These are phyloP conservation scores for Coenobita brevimanus DNA, from an alignment of 1,140 invertebrate species.

Conservation along the genomic window DNA sequence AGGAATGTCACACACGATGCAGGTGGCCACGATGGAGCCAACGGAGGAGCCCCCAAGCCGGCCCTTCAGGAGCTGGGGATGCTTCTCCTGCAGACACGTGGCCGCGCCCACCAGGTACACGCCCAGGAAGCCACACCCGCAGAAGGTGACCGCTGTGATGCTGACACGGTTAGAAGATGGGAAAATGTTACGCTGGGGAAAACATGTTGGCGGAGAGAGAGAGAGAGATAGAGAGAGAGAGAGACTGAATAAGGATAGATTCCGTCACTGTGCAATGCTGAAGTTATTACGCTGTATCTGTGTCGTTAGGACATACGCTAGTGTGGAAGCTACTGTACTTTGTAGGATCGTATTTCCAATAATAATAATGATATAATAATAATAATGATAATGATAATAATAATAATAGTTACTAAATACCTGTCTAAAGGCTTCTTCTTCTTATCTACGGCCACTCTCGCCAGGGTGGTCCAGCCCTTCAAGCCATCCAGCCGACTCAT, in stretches of 20 bases:
- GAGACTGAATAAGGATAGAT: no score
- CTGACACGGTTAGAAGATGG: no score
- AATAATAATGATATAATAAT: no score
- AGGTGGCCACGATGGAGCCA: constrained; percentile 42
- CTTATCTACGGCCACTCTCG: neutral
- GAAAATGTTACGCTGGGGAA: no score
- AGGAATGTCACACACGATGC: constrained; percentile 38
- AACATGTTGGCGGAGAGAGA: no score
- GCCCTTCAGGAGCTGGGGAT: constrained; percentile 23
- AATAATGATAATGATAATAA: no score
- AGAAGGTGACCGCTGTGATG: constrained; percentile 46
- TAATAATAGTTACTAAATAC: constrained; percentile 2
- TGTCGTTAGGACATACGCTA: no score
- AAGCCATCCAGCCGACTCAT: neutral
- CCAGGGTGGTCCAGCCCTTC: constrained; percentile 2
- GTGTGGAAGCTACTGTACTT: no score
- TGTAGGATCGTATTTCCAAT: no score
- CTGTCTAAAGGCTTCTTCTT: constrained; percentile 21
- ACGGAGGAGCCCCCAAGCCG: constrained; percentile 48
- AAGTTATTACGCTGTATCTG: no score
- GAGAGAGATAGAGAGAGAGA: no score
- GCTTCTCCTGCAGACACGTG: constrained; percentile 31
- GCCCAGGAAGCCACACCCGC: constrained; percentile 57
- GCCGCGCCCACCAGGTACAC: constrained; percentile 42
- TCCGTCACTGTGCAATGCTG: no score